These are phyloP conservation scores for Cyclopterus lumpus DNA, from an alignment of 2,797 vertebrate species.

Conservation along the genomic window DNA sequence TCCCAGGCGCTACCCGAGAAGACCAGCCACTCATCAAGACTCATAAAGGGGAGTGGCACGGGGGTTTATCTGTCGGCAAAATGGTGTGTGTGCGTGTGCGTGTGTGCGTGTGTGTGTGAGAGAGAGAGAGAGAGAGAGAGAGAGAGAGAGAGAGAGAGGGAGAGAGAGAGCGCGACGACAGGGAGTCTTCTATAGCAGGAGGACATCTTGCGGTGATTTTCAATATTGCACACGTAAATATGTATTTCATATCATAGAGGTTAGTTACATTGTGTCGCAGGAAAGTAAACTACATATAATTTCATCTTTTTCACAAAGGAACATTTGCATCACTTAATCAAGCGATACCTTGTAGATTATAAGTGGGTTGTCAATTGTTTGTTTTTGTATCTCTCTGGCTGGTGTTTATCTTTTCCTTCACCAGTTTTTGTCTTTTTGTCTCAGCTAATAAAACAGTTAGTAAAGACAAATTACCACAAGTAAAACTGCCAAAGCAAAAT, in stretches of 20 bases:
- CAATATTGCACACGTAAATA: neutral
- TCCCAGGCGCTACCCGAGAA: constrained; percentile 21
- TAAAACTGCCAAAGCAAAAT: neutral
- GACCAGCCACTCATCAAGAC: constrained; percentile 51
- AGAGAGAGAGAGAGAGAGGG: too few relatives aligned
- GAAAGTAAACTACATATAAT: neutral
- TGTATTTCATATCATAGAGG: too few relatives aligned
- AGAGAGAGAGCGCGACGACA: too few relatives aligned
- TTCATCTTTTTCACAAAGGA: neutral
- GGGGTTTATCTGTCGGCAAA: constrained; percentile 57
- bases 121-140: neutral
- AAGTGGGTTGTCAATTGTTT: neutral
- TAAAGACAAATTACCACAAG: neutral
- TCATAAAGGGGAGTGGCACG: constrained; percentile 68
- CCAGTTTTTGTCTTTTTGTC: too few relatives aligned
- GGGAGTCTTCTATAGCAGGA: neutral
- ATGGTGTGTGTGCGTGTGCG: neutral
- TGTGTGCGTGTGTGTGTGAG: neutral
- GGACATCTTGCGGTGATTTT: constrained; percentile 45
- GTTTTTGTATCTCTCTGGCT: neutral
- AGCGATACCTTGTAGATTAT: neutral
- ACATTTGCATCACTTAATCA: neutral
- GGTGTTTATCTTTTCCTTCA: neutral
- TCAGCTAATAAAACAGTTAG: neutral
- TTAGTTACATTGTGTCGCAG: neutral